Base-by-base conservation (phyloP, 2,888 invertebrate genomes). In the Yponomeuta sedellus region DNA sequence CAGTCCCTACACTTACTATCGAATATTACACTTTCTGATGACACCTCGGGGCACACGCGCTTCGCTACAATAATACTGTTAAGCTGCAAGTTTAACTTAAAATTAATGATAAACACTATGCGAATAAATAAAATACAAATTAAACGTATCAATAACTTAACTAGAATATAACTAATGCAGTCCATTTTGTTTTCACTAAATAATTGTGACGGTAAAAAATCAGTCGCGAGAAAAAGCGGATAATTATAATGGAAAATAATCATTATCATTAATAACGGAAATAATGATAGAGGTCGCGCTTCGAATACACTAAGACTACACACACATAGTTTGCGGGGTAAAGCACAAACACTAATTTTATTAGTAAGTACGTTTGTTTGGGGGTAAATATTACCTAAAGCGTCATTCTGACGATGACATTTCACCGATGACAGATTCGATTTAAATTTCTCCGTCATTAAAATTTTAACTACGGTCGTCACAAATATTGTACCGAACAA, bases 1-100 rank as follows among this genome's bases (percentile, higher is more conserved):
- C n/a, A 61, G 16, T 22, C 44, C 44, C 22, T 19, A 10, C 8
- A 20, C 39, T 16, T 61, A 16, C 64, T 61, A 52, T 44, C 59
- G 39, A 52, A 11, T 28, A 58, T 52, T 39, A 59, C 28, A 67
- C 64, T 39, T 39, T 52, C 16, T 16, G 70, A 75, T 72, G 75
- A 73, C 75, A 73, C 68, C 76, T 73, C 66, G 65, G 19, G 16
- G 16, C 52, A 64, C n/a, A 56, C 34, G 62, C 64, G 64, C 68
- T 73, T 69, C 71, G 44, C 12, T 52, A 12, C 72, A 73, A 72
- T 81, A 82, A 80, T 82, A 84, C 85, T 85, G 84, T 71, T 64
- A 61, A 77, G 75, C 78, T 75, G 77, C 75, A 72, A 12, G n/a
- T 25, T 64, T 64, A 62, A 59, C 68, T 68, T 69, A 69, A 61